A percentile compares a stretch with the other conserved stretches of the same genome.
Conservation (phyloP, 2,797 vertebrate species). For the Liasis olivaceus region DNA sequence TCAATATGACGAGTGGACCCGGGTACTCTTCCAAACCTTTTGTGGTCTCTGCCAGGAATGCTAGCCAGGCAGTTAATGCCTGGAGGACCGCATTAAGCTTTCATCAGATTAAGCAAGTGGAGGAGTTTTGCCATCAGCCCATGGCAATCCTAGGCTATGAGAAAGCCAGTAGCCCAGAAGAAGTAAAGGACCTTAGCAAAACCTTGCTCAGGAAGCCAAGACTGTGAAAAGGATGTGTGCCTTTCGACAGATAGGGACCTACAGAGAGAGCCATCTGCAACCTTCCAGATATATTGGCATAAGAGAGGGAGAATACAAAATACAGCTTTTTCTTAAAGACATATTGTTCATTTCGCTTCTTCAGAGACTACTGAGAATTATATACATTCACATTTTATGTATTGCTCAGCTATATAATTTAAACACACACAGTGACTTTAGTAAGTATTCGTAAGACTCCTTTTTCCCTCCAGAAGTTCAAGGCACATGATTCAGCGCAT, state of each 20-base stretch:
- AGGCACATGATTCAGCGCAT: slow-evolving; percentile 45
- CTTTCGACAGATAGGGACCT: neutral
- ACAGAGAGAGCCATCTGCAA: neutral
- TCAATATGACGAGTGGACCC: slow-evolving; percentile 97
- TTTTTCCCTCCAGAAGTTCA: slow-evolving; percentile 28
- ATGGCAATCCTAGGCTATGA: slow-evolving; percentile 95
- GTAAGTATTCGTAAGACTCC: slow-evolving; percentile 33
- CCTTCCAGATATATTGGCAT: neutral
- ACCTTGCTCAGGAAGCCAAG: slow-evolving; percentile 87
- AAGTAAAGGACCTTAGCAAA: slow-evolving; percentile 95
- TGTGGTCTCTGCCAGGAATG: slow-evolving; percentile 93
- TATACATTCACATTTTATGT: slow-evolving; percentile 34
- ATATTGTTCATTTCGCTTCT: slow-evolving; percentile 17
- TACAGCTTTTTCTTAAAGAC: slow-evolving; percentile 12
- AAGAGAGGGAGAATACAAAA: slow-evolving; percentile 33
- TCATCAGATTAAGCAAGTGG: slow-evolving; percentile 98
- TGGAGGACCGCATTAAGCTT: slow-evolving; percentile 96
- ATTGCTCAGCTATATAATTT: slow-evolving; percentile 28
- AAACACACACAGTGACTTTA: slow-evolving; percentile 10
- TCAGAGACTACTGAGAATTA: slow-evolving; percentile 53
- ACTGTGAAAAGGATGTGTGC: slow-evolving; percentile 69
- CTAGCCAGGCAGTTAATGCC: slow-evolving; percentile 92
- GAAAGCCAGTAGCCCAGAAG: slow-evolving; percentile 84
- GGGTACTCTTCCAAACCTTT: slow-evolving; percentile 96
- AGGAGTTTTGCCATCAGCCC: slow-evolving; percentile 95